A percentile compares a stretch with the other conserved stretches of the same genome.
Evolutionary conservation across 2,797 vertebrate species (phyloP).

Genomic region (Sorex maritimensis): DNA sequence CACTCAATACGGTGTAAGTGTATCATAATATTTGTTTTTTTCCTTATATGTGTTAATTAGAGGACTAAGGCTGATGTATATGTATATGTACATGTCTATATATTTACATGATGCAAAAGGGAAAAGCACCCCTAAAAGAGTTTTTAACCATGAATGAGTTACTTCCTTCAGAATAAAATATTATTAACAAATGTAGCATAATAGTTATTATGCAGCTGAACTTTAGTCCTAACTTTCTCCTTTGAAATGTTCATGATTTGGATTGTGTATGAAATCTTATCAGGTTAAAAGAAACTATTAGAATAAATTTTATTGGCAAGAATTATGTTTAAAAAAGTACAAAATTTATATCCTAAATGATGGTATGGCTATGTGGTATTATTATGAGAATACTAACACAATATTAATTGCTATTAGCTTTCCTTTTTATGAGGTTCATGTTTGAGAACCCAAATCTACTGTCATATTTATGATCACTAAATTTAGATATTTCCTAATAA

Average conservation of each 20-base stretch:
- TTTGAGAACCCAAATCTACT: background rate
- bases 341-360: slow-evolving; percentile 34
- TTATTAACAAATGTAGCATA: background rate
- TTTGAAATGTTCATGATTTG: slow-evolving; percentile 5
- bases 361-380: slow-evolving; percentile 40
- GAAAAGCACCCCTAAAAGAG: background rate
- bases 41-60: slow-evolving; percentile 43
- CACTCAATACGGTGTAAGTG: background rate
- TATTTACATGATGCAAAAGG: background rate
- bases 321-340: slow-evolving; percentile 15
- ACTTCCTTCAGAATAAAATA: slow-evolving; percentile 19
- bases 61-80: slow-evolving; percentile 3
- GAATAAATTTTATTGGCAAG: slow-evolving; percentile 6
- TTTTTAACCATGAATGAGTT: slow-evolving; percentile 2
- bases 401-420: background rate
- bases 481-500: slow-evolving; percentile 41
- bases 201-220: background rate
- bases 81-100: background rate
- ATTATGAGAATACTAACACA: background rate
- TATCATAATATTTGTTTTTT: background rate
- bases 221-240: background rate
- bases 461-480: background rate
- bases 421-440: slow-evolving; percentile 13
- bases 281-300: background rate
- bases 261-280: slow-evolving; percentile 7